A percentile compares a stretch with the other conserved stretches of the same genome.
These are phyloP conservation scores for Micromys minutus DNA, from an alignment of 2,113 vertebrate genomes.

Conservation along the genomic window DNA sequence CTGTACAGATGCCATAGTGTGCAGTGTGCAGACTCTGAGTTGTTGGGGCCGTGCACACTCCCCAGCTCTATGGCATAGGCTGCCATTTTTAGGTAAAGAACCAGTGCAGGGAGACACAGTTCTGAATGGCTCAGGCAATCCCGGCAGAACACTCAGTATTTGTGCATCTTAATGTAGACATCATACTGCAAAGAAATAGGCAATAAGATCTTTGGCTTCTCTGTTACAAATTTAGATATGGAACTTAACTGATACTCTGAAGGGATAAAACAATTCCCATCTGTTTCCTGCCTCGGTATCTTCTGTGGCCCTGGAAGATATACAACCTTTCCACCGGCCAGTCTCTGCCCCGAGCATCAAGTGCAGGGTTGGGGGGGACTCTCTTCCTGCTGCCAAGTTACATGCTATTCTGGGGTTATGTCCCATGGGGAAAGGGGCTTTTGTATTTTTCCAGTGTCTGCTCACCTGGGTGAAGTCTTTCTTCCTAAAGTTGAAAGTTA, in stretches of 20 bases:
- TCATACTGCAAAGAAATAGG: neutral
- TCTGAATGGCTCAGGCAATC: neutral
- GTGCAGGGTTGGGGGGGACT: too few species aligned
- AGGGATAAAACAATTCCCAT: neutral
- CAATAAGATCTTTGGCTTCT: neutral
- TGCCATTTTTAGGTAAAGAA: neutral
- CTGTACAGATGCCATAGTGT: too few species aligned
- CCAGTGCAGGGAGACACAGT: neutral
- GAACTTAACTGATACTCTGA: neutral
- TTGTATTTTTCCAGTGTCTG: neutral
- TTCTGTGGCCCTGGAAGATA: neutral
- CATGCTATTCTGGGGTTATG: too few species aligned
- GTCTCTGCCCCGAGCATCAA: neutral
- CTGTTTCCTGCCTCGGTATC: neutral
- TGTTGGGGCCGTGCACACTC: neutral
- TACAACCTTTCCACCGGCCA: too few species aligned
- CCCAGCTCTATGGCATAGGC: neutral
- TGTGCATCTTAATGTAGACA: neutral
- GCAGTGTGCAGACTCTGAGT: neutral
- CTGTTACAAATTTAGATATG: neutral
- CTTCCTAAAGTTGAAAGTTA: neutral
- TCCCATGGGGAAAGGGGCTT: neutral
- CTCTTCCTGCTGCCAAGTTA: neutral
- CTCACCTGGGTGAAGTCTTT: neutral
- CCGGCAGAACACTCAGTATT: neutral